Evolutionary conservation across 2,797 vertebrate species (phyloP), one percentile per base, ranked within the genome.

Genomic region (Gila robusta): DNA sequence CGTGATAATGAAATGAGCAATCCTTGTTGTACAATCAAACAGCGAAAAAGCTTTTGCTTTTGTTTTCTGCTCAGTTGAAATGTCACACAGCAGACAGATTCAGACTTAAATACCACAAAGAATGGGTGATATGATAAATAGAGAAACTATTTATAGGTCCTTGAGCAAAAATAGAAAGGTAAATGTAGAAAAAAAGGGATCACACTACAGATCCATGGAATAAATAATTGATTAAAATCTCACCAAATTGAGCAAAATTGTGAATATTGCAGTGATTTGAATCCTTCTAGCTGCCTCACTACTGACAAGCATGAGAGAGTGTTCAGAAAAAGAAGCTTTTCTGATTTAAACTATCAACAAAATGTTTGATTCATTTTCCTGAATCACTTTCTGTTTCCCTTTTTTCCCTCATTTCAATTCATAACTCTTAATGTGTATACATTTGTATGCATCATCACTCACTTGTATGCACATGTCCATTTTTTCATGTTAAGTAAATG

Each of bases 21-120:
- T 37, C 23, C 82, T 83, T 74, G 23, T 70, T 47, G 4, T 71
- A 28, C 81, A 26, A 14, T 47, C 32, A 72, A 62, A 62, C 12
- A 71, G 47, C 49, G 39, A 71, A 82, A 44, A 41, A 83, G 21
- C 56, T 35, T 83, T 62, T 64, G 11, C 28, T 47, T 83, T 62
- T 73, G 11, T 19, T 73, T 73, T 73, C 56, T 14, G 39, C 28
- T 78, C 71, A 35, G 12, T 32, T 44, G 37, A 78, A 78, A 59
- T 59, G 35, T 79, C 39, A 11, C n/a, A 56, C 56, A 62, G 14
- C 35, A 64, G n/a, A 64, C 77, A 79, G 77, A 64, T 79, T 32
- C 37, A 32, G 16, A 64, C 59, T 6, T 64, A 26, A 28, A 79
- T 64, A 44, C 54, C 56, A 12, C 56, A 64, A 79, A 79, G 77